These are phyloP conservation scores for Andrena hattorfiana DNA, from an alignment of 2,888 invertebrate genomes.

Conservation along the genomic window DNA sequence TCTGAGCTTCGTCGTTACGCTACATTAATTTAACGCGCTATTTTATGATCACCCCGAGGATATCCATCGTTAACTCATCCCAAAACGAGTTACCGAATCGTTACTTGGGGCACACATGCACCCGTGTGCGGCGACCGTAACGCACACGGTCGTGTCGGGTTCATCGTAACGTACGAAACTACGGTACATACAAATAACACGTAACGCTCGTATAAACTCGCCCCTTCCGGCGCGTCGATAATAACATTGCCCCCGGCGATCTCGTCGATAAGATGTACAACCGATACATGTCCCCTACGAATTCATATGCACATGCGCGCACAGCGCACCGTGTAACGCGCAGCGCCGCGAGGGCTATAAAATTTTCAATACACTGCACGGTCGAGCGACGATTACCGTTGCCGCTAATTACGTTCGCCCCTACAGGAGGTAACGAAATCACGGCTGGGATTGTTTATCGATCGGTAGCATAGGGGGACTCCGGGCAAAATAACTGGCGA, in stretches of 20 bases:
- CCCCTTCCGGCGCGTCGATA: slow-evolving; percentile 40
- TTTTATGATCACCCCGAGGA: slow-evolving; percentile 21
- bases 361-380: slow-evolving; percentile 49
- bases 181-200: slow-evolving; percentile 25
- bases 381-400: slow-evolving; percentile 71
- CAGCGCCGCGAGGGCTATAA: slow-evolving; percentile 19
- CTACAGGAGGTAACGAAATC: slow-evolving; percentile 66
- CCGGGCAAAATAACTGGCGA: background rate
- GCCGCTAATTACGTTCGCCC: slow-evolving; percentile 74
- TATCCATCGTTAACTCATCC: slow-evolving; percentile 17
- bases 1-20: background rate
- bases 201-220: slow-evolving; percentile 21
- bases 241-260: slow-evolving; percentile 47
- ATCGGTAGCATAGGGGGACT: slow-evolving; percentile 49
- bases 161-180: slow-evolving; percentile 31
- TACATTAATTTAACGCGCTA: background rate
- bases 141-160: background rate
- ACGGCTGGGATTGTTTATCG: slow-evolving; percentile 74
- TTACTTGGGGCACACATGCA: slow-evolving; percentile 8
- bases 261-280: slow-evolving; percentile 45
- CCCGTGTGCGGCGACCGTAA: background rate
- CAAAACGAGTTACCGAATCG: slow-evolving; percentile 4
- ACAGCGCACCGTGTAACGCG: background rate
- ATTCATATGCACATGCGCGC: background rate
- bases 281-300: slow-evolving; percentile 34